Evolutionary conservation across 2,888 invertebrate genomes (phyloP), one percentile per base, ranked within the genome.

Genomic region (Orgyia antiqua): DNA sequence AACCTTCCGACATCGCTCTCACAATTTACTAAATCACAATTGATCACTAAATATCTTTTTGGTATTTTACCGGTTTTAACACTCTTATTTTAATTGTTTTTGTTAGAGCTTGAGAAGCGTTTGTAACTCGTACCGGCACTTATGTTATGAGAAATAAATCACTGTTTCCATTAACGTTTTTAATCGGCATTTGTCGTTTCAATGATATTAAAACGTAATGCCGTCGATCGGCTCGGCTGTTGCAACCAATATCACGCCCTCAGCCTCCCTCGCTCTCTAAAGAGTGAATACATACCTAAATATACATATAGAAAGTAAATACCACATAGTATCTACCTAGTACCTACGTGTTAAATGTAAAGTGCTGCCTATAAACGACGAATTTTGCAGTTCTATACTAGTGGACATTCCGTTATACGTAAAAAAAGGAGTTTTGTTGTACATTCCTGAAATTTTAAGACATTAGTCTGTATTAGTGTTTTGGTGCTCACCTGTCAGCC

Each of bases 1-100:
- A 82, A 62, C 89, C 90, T 75, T 89, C 90, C 47, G 87, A 82
- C 87, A 88, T 88, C 57, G 59, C 64, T 68, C 61, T 67, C 73
- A 74, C 70, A 71, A 61, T 61, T 65, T 60, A 53, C 58, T 54
- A 60, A 69, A 65, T 61, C 73, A 76, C 76, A 62, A 59, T 60
- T 69, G 68, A 63, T 63, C 66, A 62, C 63, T 58, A 68, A 57
- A 54, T 42, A 40, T 50, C 50, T 58, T 62, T 68, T 62, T 62
- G 57, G 57, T 67, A 58, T 56, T 50, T 65, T 65, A 59, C 50
- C 62, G 58, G 63, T 57, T 63, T 47, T 35, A 57, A 50, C 57
- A 53, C 64, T 58, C 39, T 47, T 53, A 9, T 23, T 4, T 56
- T 54, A 42, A 42, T 27, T 36, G 30, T 45, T 43, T 39, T 29